These are phyloP conservation scores for Verasper variegatus DNA, from an alignment of 2,113 vertebrate species.

Conservation along the genomic window DNA sequence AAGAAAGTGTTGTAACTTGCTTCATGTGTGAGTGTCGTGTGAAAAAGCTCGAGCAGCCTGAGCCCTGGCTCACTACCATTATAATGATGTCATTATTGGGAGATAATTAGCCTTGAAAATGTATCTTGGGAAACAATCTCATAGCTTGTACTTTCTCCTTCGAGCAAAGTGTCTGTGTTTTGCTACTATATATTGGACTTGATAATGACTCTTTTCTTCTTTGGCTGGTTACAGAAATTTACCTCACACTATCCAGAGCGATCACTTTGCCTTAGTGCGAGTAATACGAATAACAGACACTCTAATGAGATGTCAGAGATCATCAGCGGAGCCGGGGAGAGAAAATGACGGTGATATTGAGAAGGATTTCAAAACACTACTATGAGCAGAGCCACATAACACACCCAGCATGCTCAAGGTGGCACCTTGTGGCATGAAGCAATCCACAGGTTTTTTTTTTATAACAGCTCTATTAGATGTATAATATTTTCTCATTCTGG, in stretches of 20 bases:
- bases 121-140: conserved; percentile 65
- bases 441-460: conserved; percentile 67
- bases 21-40: not conserved
- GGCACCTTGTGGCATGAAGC: conserved; percentile 64
- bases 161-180: conserved; percentile 56
- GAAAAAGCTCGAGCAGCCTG: conserved; percentile 37
- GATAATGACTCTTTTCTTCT: conserved; percentile 60
- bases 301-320: conserved; percentile 62
- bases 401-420: conserved; percentile 44
- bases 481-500: conserved; percentile 68
- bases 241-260: conserved; percentile 37
- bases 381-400: conserved; percentile 28
- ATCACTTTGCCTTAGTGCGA: conserved; percentile 39
- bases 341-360: conserved; percentile 21
- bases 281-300: conserved; percentile 51
- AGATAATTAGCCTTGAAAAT: conserved; percentile 74
- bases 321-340: conserved; percentile 35
- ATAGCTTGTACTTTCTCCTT: conserved; percentile 48
- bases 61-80: conserved; percentile 52
- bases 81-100: conserved; percentile 67
- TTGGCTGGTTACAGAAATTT: conserved; percentile 55
- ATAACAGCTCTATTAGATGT: conserved; percentile 72
- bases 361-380: conserved; percentile 33
- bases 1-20: not conserved
- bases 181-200: conserved; percentile 54